Evolutionary conservation across 2,113 vertebrate species (phyloP), one percentile per base, ranked within the genome.

Genomic region (Alces alces): DNA sequence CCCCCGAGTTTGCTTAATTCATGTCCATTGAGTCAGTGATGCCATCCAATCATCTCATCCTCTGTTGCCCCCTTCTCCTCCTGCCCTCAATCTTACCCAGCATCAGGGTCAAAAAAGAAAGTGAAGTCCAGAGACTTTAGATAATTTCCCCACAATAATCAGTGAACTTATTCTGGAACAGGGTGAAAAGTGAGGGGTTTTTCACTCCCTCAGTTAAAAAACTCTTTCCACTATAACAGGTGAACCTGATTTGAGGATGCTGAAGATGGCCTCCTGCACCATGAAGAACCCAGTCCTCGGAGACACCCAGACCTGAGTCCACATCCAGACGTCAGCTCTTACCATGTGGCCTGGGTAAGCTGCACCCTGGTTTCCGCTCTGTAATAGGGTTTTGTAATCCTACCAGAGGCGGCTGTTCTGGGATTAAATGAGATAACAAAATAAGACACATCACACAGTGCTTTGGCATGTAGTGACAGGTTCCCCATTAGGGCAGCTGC

Each of bases 221-320:
- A 33, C 43, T 79, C 33, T 54, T 60, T n/a, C 11, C 21, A 16
- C 43, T 21, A 16, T 12, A 9, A 54, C 13, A 58, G 50, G 33
- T 9, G 57, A 23, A 70, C 3, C 80, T 57, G 30, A 7, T 19
- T 54, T 55, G 25, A 84, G 91, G 36, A 30, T 12, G 13, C 54
- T 64, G 54, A 11, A 9, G 28, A 12, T 0, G 0, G 91, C 25
- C 30, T 13, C 25, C 16, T 2, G 21, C 5, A 33, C n/a, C 5
- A 6, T 36, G 7, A 27, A 36, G 36, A 30, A 8, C 8, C 11
- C 14, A 12, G 3, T 33, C 43, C 17, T 27, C 0, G 6, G n/a
- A 61, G 17, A 33, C 14, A 27, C n/a, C 47, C 54, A 39, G 25
- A 27, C n/a, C 21, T 27, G n/a, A 45, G 9, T 64, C 36, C 6